Evolutionary conservation across 2,113 vertebrate species (phyloP), one percentile per base, ranked within the genome.

Genomic region (Thalassoma bifasciatum): DNA sequence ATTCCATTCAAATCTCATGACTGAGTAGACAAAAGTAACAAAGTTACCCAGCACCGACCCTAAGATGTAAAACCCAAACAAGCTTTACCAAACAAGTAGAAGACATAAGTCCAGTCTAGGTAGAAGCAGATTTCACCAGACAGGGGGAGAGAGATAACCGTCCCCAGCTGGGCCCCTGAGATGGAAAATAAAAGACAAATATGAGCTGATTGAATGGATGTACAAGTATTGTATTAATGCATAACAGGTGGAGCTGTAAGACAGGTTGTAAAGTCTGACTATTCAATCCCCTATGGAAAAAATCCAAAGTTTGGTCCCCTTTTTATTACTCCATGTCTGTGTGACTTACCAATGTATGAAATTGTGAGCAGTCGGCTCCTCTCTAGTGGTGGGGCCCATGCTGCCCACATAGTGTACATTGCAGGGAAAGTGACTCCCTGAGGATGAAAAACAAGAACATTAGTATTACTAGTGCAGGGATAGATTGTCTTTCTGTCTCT

Each of bases 391-490:
- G 98, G 98, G 13, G 98, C 97, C 98, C 98, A 99, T 0, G 94
- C 93, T 1, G 96, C 95, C 98, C 98, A 99, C 95, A 99, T 98
- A 2, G 95, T 95, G 81, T 99, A 97, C 97, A 99, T 99, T 2
- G 98, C 96, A 64, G 98, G 98, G 82, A 95, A 99, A 0, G 98
- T 97, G 4, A 99, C 97, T 77, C 98, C 98, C 98, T 99, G 75
- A 64, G 63, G 23, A 77, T 26, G 47, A 91, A 81, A n/a, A 83
- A 85, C 12, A 83, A 68, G 1, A 63, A 57, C 7, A 56, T 19
- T 11, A 54, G 8, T 1, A 63, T 10, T 40, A 46, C 10, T 17
- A 61, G 24, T 26, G 19, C 11, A 9, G 26, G 13, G 3, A 21
- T 19, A 38, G 9, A 47, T 12, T 51, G 5, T 16, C 9, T 12